Base-by-base conservation (phyloP, 2,888 invertebrate genomes). In the Bellardia pandia region DNA sequence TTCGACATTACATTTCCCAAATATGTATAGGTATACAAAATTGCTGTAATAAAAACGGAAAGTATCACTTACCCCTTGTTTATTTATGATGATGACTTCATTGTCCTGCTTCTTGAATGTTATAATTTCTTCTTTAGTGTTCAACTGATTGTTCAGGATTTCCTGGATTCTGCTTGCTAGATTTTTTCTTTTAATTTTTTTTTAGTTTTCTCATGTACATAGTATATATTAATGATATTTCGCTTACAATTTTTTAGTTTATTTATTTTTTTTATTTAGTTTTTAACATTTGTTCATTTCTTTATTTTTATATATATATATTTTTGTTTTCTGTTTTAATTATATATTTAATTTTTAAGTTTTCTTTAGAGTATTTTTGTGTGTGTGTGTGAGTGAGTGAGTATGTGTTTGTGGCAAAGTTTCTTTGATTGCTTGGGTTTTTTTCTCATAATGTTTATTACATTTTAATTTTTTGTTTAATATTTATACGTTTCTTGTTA, bases 241-340 rank as follows among this genome's bases (percentile, higher is more conserved):
- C 23, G 23, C 23, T 6, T 37, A 1, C 6, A 69, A 16, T 14
- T 4, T 8, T 30, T 30, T 33, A 48, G 13, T 45, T 64, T 80
- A 37, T 14, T 16, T 79, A n/a, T 62, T 40, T n/a, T 51, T 37
- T 76, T 68, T 56, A 40, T 75, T 74, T 66, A 60, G 48, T 82
- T 68, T 75, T 71, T 56, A 81, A 81, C 72, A 74, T 81, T 74
- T 72, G 11, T 68, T 72, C 40, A 56, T 80, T 77, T 85, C 3
- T 85, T 85, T 71, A 51, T 68, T 66, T 72, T 75, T 37, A 37
- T 45, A 30, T 69, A 33, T 80, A 13, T 69, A 33, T 53, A 40
- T 33, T 45, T 45, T 45, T 42, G 11, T 56, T n/a, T 40, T 60
- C 60, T 58, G 30, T 13, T 78, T 64, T 78, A 72, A 62, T 78